Percentiles rank a stretch among this genome's conserved stretches.
phyloP scores from a whole-genome alignment of 2,797 vertebrate genomes.

The Cercopithecus hamlyni region DNA sequence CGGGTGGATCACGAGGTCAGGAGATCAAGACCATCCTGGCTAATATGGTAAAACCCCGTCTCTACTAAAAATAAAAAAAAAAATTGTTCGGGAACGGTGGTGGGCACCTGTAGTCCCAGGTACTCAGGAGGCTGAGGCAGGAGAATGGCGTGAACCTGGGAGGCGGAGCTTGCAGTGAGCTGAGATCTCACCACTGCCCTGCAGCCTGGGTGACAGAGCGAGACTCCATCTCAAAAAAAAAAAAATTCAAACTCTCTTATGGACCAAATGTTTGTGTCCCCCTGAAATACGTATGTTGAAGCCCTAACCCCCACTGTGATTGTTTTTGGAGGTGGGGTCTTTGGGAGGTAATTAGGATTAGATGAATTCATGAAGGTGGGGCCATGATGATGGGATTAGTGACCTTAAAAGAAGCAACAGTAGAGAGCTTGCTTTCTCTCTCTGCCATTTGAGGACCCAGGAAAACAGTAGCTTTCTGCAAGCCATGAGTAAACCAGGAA shows the following conservation, averaged over 20 bases:
- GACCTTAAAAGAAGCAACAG: background rate
- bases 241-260: background rate
- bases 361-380: background rate
- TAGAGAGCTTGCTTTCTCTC: background rate
- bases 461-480: background rate
- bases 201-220: no score
- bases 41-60: no score
- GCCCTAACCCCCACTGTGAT: background rate
- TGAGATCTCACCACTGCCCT: no score
- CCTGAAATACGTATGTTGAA: background rate
- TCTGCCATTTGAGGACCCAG: background rate
- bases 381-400: background rate
- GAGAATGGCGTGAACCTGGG: no score
- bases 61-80: no score
- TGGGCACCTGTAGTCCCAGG: no score
- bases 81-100: no score
- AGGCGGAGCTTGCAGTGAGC: no score
- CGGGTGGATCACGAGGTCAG: no score
- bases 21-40: no score
- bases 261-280: background rate
- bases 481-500: background rate
- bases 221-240: no score
- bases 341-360: background rate
- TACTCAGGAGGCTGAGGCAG: no score
- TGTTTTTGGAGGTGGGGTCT: background rate